Evolutionary conservation across 2,113 vertebrate genomes (phyloP), one percentile per base, ranked within the genome.

Genomic region (Notarius lentiginosus): DNA sequence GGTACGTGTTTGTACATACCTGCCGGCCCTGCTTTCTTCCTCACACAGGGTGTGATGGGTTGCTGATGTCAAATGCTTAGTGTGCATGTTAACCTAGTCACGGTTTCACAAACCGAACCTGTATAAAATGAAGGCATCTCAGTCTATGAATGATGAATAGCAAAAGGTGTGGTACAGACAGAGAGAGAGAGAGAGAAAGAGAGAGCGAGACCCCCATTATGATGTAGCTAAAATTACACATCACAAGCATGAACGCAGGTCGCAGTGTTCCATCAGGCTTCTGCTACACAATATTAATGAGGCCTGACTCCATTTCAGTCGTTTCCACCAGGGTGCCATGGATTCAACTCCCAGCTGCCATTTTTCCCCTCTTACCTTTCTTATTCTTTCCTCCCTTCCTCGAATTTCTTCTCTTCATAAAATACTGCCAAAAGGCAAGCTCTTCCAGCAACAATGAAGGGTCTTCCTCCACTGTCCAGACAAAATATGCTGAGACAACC

Each of bases 211-310:
- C 41, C 41, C 15, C 27, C 22, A 7, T 61, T 76, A 27, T 24
- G 24, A 58, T 51, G 30, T 27, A 61, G 34, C 60, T 83, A 66
- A 63, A 49, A 70, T 9, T 24, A 41, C n/a, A 84, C 56, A 30
- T 75, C 76, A 60, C 53, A 61, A 83, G 58, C 56, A 77, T 73
- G 73, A 85, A 53, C 84, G 77, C 18, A 85, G 24, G 27, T 55
- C n/a, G 34, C 68, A 55, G 47, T 85, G 79, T 10, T 30, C 66
- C 66, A 82, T 77, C 80, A 80, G 82, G 53, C 66, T 77, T 76
- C 79, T 47, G 9, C 58, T 47, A 79, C 41, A 68, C 76, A 86
- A 87, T 90, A 89, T 87, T 90, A 80, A 90, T 87, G 79, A 83
- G 27, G n/a, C 79, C 68, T 56, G 22, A 53, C 30, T 86, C 81